These are phyloP conservation scores for Physella acuta DNA, from an alignment of 1,140 invertebrate genomes.

Conservation along the genomic window DNA sequence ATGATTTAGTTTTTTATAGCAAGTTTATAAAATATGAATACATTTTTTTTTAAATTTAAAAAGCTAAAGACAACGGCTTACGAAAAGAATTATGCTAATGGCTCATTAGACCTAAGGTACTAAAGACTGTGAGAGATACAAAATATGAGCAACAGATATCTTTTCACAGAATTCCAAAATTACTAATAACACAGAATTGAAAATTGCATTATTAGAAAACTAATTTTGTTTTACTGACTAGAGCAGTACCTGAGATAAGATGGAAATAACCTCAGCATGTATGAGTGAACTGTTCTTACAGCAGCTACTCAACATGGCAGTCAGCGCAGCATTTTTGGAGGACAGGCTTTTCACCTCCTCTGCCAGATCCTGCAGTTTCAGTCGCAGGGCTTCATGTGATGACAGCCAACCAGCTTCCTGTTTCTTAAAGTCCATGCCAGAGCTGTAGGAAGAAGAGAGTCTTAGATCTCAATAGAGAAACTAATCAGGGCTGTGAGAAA, in stretches of 20 bases:
- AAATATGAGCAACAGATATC: neutral
- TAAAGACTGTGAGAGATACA: no score
- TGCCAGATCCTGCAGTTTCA: conserved; percentile 27
- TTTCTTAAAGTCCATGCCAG: no score
- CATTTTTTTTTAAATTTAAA: no score
- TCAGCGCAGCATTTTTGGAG: conserved; percentile 24
- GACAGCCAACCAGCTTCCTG: conserved; percentile 29
- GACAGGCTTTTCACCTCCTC: conserved; percentile 24
- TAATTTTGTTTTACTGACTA: neutral
- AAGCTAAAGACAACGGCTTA: no score
- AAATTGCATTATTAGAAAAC: neutral
- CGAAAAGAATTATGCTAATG: no score
- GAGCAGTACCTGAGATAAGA: conserved; percentile 37
- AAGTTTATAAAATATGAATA: no score
- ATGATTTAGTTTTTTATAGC: no score
- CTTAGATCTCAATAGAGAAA: no score
- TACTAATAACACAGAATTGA: neutral
- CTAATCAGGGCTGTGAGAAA: no score
- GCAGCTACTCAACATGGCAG: conserved; percentile 39
- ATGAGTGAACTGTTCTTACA: conserved; percentile 46
- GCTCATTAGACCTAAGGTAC: no score
- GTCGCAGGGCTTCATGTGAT: conserved; percentile 30
- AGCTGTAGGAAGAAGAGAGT: no score
- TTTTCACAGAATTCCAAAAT: neutral
- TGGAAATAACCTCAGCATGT: conserved; percentile 32